Evolutionary conservation across 2,888 invertebrate genomes (phyloP).

Genomic region (Caenorhabditis sp.): DNA sequence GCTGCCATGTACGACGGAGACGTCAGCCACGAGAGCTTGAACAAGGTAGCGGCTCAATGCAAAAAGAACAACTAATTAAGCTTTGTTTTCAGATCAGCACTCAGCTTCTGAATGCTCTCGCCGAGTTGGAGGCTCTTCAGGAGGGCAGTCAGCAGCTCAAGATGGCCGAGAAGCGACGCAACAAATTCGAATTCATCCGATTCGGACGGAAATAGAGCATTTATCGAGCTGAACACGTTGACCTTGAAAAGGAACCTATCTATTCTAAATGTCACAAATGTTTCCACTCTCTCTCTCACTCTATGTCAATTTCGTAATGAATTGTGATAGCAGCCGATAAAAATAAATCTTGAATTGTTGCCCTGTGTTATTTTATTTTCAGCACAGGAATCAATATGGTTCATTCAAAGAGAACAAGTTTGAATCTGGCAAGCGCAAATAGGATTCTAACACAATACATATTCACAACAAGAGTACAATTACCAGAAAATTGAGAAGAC

Average conservation of each 20-base stretch:
- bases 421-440: conserved; percentile 48
- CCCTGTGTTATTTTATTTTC: background rate
- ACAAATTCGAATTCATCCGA: conserved; percentile 83
- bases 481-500: conserved; percentile 33
- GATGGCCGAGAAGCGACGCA: conserved; percentile 82
- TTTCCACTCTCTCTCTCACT: conserved; percentile 25
- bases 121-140: conserved; percentile 75
- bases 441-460: conserved; percentile 15
- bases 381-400: conserved; percentile 1
- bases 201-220: conserved; percentile 79
- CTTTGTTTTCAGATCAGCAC: conserved; percentile 54
- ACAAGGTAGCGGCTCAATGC: conserved; percentile 47
- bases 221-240: conserved; percentile 11
- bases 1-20: conserved; percentile 64
- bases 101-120: conserved; percentile 73
- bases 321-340: conserved; percentile 67
- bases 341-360: conserved; percentile 64
- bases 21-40: conserved; percentile 63
- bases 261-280: conserved; percentile 39
- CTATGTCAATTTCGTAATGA: conserved; percentile 68
- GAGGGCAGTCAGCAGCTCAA: conserved; percentile 71
- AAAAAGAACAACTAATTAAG: background rate
- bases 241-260: conserved; percentile 32
- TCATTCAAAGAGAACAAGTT: conserved; percentile 35
- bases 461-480: conserved; percentile 41